Conservation (phyloP, 2,888 invertebrate species). For the Zygogramma bicolorata region DNA sequence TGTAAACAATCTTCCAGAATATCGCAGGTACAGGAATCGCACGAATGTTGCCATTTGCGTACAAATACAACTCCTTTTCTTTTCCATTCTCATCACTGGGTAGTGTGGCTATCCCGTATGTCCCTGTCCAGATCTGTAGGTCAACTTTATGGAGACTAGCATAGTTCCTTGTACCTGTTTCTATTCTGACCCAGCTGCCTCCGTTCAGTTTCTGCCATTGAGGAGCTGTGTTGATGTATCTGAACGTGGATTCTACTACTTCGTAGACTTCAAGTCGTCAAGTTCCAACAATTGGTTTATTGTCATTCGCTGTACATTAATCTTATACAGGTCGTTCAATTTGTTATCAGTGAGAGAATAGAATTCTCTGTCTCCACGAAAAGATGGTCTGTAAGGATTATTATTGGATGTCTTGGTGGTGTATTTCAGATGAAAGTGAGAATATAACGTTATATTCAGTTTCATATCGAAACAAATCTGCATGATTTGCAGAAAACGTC, state of each 20-base stretch:
- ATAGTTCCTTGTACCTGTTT: slow-evolving; percentile 67
- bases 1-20: slow-evolving; percentile 73
- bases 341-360: slow-evolving; percentile 62
- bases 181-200: slow-evolving; percentile 71
- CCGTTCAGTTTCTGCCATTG: slow-evolving; percentile 77
- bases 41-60: too few species aligned
- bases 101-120: slow-evolving; percentile 71
- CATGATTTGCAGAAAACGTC: slow-evolving; percentile 67
- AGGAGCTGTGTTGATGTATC: slow-evolving; percentile 74
- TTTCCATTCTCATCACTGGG: slow-evolving; percentile 72
- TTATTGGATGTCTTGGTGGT: slow-evolving; percentile 67
- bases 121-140: too few species aligned
- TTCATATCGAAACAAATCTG: slow-evolving; percentile 70
- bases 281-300: slow-evolving; percentile 60
- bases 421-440: slow-evolving; percentile 68
- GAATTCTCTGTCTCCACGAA: slow-evolving; percentile 65
- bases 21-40: too few species aligned
- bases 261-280: slow-evolving; percentile 48
- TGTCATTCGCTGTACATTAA: slow-evolving; percentile 54
- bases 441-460: slow-evolving; percentile 70
- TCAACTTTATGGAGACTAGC: slow-evolving; percentile 61
- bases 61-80: too few species aligned
- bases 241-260: slow-evolving; percentile 74
- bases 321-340: slow-evolving; percentile 58
- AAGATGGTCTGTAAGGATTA: slow-evolving; percentile 69